Evolutionary conservation across 2,888 invertebrate genomes (phyloP), one percentile per base, ranked within the genome.

Genomic region (Habroteleia sp.): DNA sequence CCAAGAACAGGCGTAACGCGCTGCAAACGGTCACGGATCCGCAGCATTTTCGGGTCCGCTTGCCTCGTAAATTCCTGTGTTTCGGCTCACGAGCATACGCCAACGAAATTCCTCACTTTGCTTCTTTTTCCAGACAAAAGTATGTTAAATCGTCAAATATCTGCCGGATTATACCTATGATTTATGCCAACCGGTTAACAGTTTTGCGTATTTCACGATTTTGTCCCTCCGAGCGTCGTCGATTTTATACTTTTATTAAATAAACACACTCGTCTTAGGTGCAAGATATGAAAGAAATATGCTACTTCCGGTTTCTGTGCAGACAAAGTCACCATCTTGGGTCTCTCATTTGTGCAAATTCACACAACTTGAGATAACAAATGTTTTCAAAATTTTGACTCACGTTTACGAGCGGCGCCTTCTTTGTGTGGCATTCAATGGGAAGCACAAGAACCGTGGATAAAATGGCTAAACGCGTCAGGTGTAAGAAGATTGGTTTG

Each of bases 401-500:
- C 16, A 13, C n/a, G 35, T 6, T 16, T 11, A 7, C 16, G 31
- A 2, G 14, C 20, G 16, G 27, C 39, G 17, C 29, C 11, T 25
- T 23, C 16, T 35, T 58, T 37, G 42, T 29, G 6, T 17, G 13
- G n/a, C 13, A 42, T 41, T 41, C 14, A 23, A 13, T 14, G n/a
- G n/a, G n/a, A n/a, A n/a, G 20, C 20, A 20, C 4, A 3, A 20
- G 4, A 4, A 20, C 20, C 20, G 20, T 48, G 52, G 29, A 37
- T 42, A 39, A 63, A 33, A 23, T 41, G 39, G n/a, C 16, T 14
- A 20, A 23, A 50, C 41, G 48, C 68, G 68, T 68, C 62, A 71
- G 63, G 54, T 71, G 74, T 71, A 60, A 79, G 79, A 77, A 77
- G 84, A 84, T 83, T 83, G 84, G 80, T 78, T 82, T 82, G 83